These are phyloP conservation scores for Cirrhinus molitorella DNA, from an alignment of 2,797 vertebrate species.

Conservation along the genomic window DNA sequence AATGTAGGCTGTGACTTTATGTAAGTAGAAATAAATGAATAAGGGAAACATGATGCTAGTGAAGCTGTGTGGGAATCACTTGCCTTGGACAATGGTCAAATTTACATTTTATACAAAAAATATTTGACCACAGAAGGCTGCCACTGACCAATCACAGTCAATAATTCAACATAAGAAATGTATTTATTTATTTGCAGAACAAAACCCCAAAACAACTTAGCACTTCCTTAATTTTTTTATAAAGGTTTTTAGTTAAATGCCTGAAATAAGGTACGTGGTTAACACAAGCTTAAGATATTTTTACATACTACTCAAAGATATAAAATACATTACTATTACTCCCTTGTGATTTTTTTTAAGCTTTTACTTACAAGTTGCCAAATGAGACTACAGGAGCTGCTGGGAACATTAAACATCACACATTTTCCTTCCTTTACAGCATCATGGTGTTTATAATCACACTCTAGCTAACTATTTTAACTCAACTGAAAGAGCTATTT, in stretches of 20 bases:
- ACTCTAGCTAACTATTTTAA: slow-evolving; percentile 1
- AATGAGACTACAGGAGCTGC: not conserved
- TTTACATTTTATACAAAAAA: no score
- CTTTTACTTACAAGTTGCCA: not conserved
- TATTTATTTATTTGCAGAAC: not conserved
- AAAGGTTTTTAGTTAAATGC: not conserved
- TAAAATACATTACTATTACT: not conserved
- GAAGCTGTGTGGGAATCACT: no score
- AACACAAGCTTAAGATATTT: not conserved
- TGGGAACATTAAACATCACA: not conserved
- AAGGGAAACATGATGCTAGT: not conserved
- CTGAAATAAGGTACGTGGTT: no score
- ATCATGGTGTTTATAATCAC: not conserved
- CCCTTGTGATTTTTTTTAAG: not conserved
- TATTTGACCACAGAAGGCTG: no score
- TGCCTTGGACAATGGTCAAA: no score
- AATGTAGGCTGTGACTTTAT: not conserved
- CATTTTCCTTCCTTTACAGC: not conserved
- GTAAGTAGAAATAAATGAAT: not conserved
- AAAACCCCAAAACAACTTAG: not conserved
- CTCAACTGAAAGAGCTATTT: not conserved
- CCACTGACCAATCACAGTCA: no score
- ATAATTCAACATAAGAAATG: no score
- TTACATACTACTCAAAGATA: not conserved
- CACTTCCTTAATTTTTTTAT: not conserved